phyloP scores from a whole-genome alignment of 2,888 invertebrate species.

The Strigamia maritima region DNA sequence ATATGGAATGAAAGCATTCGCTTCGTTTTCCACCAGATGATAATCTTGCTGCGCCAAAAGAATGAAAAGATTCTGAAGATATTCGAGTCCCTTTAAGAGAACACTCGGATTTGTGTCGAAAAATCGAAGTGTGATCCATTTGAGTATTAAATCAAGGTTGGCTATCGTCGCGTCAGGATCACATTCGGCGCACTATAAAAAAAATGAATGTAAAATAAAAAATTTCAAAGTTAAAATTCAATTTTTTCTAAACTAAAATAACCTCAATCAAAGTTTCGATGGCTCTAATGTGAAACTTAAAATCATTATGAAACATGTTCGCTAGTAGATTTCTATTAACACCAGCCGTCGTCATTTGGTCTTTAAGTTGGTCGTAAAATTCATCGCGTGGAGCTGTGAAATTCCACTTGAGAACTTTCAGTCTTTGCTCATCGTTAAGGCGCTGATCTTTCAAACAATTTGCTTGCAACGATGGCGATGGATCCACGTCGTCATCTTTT shows the following conservation, averaged over 20 bases:
- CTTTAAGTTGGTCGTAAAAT: slow-evolving; percentile 85
- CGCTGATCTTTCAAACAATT: slow-evolving; percentile 89
- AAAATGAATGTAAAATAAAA: slow-evolving; percentile 37
- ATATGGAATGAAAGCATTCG: slow-evolving; percentile 90
- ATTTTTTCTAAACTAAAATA: background rate
- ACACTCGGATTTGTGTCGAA: slow-evolving; percentile 99
- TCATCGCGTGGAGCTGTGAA: slow-evolving; percentile 90
- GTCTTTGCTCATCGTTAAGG: slow-evolving; percentile 86
- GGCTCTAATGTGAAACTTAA: slow-evolving; percentile 90
- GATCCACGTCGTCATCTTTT: slow-evolving; percentile 81
- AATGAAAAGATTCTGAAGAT: slow-evolving; percentile 76
- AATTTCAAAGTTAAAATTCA: background rate
- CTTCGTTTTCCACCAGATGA: slow-evolving; percentile 84
- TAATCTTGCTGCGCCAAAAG: slow-evolving; percentile 76
- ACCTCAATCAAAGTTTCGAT: slow-evolving; percentile 81
- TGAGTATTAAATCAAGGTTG: slow-evolving; percentile 90
- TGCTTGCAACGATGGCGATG: slow-evolving; percentile 70
- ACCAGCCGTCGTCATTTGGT: slow-evolving; percentile 83
- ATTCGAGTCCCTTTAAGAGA: slow-evolving; percentile 90
- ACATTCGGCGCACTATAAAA: slow-evolving; percentile 65
- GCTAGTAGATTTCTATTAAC: slow-evolving; percentile 80
- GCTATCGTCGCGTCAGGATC: slow-evolving; percentile 75
- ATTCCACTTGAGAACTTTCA: slow-evolving; percentile 90
- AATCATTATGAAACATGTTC: slow-evolving; percentile 93
- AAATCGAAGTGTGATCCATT: slow-evolving; percentile 94